phyloP scores from a whole-genome alignment of 2,888 invertebrate species.

The Athrips mouffetella region DNA sequence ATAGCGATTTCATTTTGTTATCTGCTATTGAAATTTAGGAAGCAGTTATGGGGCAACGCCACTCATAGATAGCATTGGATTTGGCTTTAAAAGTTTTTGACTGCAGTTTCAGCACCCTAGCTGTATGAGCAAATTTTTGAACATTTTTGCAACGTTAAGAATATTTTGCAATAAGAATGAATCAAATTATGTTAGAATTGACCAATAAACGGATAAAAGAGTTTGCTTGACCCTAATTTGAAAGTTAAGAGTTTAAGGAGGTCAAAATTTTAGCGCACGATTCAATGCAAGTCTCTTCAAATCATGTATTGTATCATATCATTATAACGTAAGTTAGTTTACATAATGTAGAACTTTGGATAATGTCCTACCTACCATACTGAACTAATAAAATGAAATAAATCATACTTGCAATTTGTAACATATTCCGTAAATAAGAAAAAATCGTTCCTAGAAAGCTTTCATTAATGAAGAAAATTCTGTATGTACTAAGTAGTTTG shows the following conservation, averaged over 20 bases:
- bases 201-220: slow-evolving; percentile 6
- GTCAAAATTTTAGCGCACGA: slow-evolving; percentile 24
- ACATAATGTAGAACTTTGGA: slow-evolving; percentile 23
- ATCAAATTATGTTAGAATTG: slow-evolving; percentile 6
- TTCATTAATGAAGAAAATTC: too few relatives aligned
- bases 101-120: too few relatives aligned
- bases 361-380: too few relatives aligned
- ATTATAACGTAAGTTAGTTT: slow-evolving; percentile 26
- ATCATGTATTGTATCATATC: slow-evolving; percentile 25
- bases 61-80: slow-evolving; percentile 37
- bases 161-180: background rate
- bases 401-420: too few relatives aligned
- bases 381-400: too few relatives aligned
- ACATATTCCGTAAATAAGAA: too few relatives aligned
- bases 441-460: too few relatives aligned
- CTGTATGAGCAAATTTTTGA: too few relatives aligned
- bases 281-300: slow-evolving; percentile 12
- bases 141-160: too few relatives aligned
- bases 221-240: slow-evolving; percentile 5
- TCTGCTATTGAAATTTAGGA: slow-evolving; percentile 31
- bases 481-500: too few relatives aligned
- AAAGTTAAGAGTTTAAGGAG: slow-evolving; percentile 11
- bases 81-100: too few relatives aligned
- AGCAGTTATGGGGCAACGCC: slow-evolving; percentile 31
- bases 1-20: slow-evolving; percentile 27